Evolutionary conservation across 2,888 invertebrate genomes (phyloP), one percentile per base, ranked within the genome.

Genomic region (Smittia sp.): DNA sequence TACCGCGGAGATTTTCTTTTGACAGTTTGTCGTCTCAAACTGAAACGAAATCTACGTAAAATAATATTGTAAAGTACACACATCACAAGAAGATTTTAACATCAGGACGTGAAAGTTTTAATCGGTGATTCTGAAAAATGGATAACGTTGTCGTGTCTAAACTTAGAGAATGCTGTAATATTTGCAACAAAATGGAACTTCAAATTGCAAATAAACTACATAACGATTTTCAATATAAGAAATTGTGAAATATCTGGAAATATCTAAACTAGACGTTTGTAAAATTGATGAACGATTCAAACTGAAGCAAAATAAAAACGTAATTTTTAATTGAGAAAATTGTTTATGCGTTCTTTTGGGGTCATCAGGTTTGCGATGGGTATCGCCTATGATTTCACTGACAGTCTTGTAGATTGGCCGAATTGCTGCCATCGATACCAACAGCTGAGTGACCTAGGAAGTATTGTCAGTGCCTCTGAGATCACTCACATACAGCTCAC

Each of bases 241-340:
- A 46, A 46, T n/a, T 15, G 46, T 46, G 46, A 46, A 46, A 46
- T 46, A 46, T n/a, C 46, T 46, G 46, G 46, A 46, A 46, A 46
- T n/a, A 46, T 13, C 15, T 46, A 46, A 46, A 13, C 9, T 46
- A 46, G 46, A 46, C 46, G 15, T 46, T 46, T 46, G 46, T 46
- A 46, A 46, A 46, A 46, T 46, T 46, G n/a, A 46, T 15, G 11
- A 46, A 46, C 46, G 15, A 46, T 46, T 46, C n/a, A 46, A 46
- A 46, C 46, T 46, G 15, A 46, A 46, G 15, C 15, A 46, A 46
- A 46, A 15, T 15, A 46, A 46, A 46, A 46, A 32, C 32, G 32
- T 32, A 32, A 32, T 32, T 32, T 32, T 32, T 32, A 32, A 32
- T 32, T 32, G 32, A 32, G 9, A 32, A 3, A 32, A 32, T 32